These are phyloP conservation scores for Cyprinus carpio DNA, from an alignment of 2,113 vertebrate genomes.

Conservation along the genomic window DNA sequence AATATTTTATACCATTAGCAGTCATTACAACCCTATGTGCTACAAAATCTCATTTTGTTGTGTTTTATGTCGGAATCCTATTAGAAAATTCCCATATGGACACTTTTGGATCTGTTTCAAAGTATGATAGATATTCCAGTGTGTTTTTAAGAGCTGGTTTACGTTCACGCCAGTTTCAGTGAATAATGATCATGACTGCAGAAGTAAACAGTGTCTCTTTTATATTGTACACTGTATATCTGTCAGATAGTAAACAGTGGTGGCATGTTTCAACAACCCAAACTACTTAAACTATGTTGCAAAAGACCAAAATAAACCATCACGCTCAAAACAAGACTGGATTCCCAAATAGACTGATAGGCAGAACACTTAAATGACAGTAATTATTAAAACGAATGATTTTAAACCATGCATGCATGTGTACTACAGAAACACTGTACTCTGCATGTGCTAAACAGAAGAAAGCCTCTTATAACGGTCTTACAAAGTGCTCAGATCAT, in stretches of 20 bases:
- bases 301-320: neutral
- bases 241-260: neutral
- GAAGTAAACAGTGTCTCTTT: neutral
- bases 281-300: neutral
- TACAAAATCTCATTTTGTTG: neutral
- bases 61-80: neutral
- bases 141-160: neutral
- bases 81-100: neutral
- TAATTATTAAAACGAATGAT: neutral
- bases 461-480: neutral
- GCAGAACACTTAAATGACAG: neutral
- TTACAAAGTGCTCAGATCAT: neutral
- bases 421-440: constrained; percentile 19
- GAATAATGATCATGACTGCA: neutral
- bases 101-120: neutral
- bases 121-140: neutral
- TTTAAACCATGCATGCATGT: neutral
- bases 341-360: neutral
- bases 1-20: neutral
- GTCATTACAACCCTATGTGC: neutral
- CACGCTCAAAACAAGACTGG: neutral
- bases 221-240: neutral
- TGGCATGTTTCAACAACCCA: neutral
- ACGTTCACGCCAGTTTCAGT: neutral
- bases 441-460: neutral